phyloP scores from a whole-genome alignment of 2,888 invertebrate genomes.

The Minunthozetes semirufus region DNA sequence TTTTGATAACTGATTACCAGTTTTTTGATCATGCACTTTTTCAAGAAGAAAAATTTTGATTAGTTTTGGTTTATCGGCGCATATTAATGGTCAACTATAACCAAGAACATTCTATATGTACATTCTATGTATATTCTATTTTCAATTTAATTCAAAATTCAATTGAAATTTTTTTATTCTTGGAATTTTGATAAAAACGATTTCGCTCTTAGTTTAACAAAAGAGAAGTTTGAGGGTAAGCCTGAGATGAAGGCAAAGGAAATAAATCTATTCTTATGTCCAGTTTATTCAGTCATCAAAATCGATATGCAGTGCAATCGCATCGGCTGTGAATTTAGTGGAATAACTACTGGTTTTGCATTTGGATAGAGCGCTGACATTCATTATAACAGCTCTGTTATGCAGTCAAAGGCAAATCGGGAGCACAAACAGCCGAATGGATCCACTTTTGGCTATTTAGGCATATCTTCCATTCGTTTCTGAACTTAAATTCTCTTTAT shows the following conservation, averaged over 20 bases:
- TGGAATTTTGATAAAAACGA: too few relatives aligned
- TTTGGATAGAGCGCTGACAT: not conserved
- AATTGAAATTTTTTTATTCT: too few relatives aligned
- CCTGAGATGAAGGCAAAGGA: not conserved
- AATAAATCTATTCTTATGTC: conserved; percentile 11
- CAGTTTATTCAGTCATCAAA: not conserved
- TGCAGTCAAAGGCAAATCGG: not conserved
- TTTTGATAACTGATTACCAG: too few relatives aligned
- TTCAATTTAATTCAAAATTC: too few relatives aligned
- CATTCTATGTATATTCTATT: too few relatives aligned
- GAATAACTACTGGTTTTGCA: not conserved
- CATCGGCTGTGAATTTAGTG: not conserved
- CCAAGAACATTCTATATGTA: too few relatives aligned
- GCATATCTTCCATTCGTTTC: not conserved
- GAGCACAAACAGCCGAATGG: not conserved
- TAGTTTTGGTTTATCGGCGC: too few relatives aligned
- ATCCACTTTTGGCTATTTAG: conserved; percentile 15
- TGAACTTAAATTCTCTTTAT: conserved; percentile 18
- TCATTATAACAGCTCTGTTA: conserved; percentile 5
- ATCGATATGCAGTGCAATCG: conserved; percentile 9
- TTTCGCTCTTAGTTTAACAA: too few relatives aligned
- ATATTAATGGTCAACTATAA: too few relatives aligned
- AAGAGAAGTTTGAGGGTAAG: not conserved
- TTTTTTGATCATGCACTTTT: too few relatives aligned
- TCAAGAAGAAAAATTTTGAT: too few relatives aligned